phyloP scores from a whole-genome alignment of 2,888 invertebrate species.

The Brassicogethes aeneus region DNA sequence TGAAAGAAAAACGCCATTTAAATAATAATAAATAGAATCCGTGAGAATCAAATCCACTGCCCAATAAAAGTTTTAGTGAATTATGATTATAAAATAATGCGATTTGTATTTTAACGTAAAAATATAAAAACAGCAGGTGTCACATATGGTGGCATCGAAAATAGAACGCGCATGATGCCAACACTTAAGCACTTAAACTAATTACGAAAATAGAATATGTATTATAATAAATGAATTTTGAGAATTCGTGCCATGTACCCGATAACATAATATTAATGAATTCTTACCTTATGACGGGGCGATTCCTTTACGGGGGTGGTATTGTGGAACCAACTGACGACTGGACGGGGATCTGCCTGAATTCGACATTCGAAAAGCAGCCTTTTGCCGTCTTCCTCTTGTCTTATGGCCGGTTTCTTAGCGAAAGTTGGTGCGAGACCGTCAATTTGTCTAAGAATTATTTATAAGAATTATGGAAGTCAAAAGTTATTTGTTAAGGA shows the following conservation, averaged over 20 bases:
- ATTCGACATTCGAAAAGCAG: constrained; percentile 91
- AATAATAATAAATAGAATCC: no score
- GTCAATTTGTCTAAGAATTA: constrained; percentile 79
- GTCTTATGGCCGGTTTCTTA: constrained; percentile 94
- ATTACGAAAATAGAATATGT: constrained; percentile 17
- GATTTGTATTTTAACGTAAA: constrained; percentile 10
- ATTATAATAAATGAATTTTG: constrained; percentile 2
- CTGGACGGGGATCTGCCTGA: constrained; percentile 85
- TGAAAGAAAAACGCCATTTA: no score
- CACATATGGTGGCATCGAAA: constrained; percentile 21
- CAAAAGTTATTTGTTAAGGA: constrained; percentile 6
- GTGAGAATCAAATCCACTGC: constrained; percentile 18
- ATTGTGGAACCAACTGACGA: constrained; percentile 86
- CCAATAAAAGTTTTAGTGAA: constrained; percentile 18
- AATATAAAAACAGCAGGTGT: constrained; percentile 27
- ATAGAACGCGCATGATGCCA: constrained; percentile 25
- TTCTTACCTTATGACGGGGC: constrained; percentile 73
- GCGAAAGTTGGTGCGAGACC: constrained; percentile 96
- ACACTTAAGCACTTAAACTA: constrained; percentile 19
- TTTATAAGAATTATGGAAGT: constrained; percentile 4
- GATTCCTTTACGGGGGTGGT: constrained; percentile 71
- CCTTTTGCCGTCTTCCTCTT: constrained; percentile 93
- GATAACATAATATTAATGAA: constrained; percentile 2
- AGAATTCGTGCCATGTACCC: constrained; percentile 1
- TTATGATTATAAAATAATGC: no score